phyloP scores from a whole-genome alignment of 2,113 vertebrate species.

The Notothenia coriiceps region DNA sequence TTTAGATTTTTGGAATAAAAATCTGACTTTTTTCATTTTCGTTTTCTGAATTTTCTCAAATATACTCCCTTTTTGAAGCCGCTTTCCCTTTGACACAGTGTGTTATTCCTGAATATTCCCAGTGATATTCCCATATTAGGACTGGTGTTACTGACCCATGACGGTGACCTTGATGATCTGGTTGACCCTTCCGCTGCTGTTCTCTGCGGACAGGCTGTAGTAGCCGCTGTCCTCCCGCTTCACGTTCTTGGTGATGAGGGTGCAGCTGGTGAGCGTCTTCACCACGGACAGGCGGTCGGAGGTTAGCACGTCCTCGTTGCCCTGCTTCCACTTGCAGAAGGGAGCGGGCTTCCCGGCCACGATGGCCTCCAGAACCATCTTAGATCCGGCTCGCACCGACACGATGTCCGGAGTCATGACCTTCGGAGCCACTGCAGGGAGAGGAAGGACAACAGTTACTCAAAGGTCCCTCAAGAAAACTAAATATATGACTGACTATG shows the following conservation, averaged over 20 bases:
- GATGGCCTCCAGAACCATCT: conserved; percentile 93
- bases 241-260: conserved; percentile 93
- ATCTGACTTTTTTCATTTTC: too few species aligned
- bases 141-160: conserved; percentile 86
- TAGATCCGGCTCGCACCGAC: conserved; percentile 93
- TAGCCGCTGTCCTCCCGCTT: conserved; percentile 94
- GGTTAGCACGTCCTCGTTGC: conserved; percentile 89
- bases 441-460: conserved; percentile 9
- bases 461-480: background rate
- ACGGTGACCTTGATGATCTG: conserved; percentile 92
- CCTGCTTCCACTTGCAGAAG: conserved; percentile 91
- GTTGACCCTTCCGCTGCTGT: conserved; percentile 89
- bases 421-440: conserved; percentile 91
- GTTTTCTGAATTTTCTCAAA: too few species aligned
- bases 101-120: too few species aligned
- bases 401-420: conserved; percentile 93
- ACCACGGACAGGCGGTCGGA: conserved; percentile 93
- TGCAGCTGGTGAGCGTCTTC: conserved; percentile 88
- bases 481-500: too few species aligned
- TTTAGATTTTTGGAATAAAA: too few species aligned
- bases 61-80: too few species aligned
- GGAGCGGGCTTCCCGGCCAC: conserved; percentile 95
- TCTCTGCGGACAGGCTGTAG: conserved; percentile 93
- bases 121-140: too few species aligned
- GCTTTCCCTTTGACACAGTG: too few species aligned